Evolutionary conservation across 2,113 vertebrate species (phyloP), one percentile per base, ranked within the genome.

Genomic region (Dasyornis broadbenti): DNA sequence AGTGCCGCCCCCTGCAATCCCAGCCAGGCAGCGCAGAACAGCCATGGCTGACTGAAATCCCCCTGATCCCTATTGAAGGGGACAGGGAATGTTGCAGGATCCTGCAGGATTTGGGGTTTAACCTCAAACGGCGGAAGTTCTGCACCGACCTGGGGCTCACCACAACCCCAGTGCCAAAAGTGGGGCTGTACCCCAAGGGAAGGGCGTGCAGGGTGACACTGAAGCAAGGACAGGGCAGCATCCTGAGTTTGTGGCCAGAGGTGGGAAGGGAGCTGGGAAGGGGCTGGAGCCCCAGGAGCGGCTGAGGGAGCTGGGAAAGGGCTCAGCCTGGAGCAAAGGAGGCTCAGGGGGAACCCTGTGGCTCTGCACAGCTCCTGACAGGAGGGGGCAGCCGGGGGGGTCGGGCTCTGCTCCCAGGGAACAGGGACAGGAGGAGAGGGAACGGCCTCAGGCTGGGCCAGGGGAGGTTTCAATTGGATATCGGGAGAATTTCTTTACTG

Each of bases 21-120:
- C 73, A 82, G 54, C 31, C 78, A 28, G 44, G 60, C 90, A 82
- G 49, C 13, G 24, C 49, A 42, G 56, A 75, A 19, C 8, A 75
- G 45, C 50, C 57, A 39, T 0, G 2, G 44, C 26, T 31, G 47
- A 31, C 47, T 42, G 17, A 39, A 79, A 20, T 7, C 10, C 53
- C 37, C 39, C 31, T 6, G 2, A 14, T 26, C 23, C 27, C 5
- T 33, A 0, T 0, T 11, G 37, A 84, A 64, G 18, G 50, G 37
- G 4, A 47, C 33, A 50, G 53, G 30, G 30, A 71, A 22, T 0
- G 0, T 61, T 47, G 11, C 1, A 27, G 53, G 30, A 26, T 33
- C 40, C 65, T 49, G 59, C 18, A 52, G 45, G 49, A 28, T 33
- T 68, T 44, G 21, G 44, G 57, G 20, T 13, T 7, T 59, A 15